Evolutionary conservation across 2,113 vertebrate species (phyloP).

Genomic region (Calidris pygmaea): DNA sequence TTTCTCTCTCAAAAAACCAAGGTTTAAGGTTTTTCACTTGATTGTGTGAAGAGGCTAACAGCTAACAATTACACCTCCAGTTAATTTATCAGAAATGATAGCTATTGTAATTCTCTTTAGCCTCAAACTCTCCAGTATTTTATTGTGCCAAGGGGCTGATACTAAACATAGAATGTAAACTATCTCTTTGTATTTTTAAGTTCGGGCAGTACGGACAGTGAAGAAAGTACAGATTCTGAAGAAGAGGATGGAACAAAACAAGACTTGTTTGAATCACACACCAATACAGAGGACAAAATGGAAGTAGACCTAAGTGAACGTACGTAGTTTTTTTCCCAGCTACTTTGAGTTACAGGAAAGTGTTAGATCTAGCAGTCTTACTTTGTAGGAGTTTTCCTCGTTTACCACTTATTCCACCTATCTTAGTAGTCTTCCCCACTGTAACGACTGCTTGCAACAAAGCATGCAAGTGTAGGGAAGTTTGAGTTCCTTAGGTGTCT

Average conservation of each 20-base stretch:
- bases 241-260: slow-evolving; percentile 93
- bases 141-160: background rate
- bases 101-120: background rate
- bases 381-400: background rate
- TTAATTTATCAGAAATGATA: background rate
- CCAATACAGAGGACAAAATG: slow-evolving; percentile 90
- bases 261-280: slow-evolving; percentile 84
- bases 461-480: background rate
- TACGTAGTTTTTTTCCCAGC: slow-evolving; percentile 31
- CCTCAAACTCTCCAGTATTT: background rate
- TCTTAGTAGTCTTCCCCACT: background rate
- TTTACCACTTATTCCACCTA: background rate
- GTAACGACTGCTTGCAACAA: background rate
- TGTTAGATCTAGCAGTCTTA: background rate
- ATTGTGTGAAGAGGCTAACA: background rate
- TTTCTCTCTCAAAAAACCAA: background rate
- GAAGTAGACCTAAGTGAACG: slow-evolving; percentile 89
- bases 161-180: slow-evolving; percentile 8
- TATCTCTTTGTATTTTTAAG: slow-evolving; percentile 64
- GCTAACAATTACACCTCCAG: background rate
- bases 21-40: background rate
- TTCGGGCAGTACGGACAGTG: slow-evolving; percentile 97
- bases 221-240: slow-evolving; percentile 97
- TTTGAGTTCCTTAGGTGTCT: background rate
- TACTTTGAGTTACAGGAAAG: background rate